Evolutionary conservation across 2,113 vertebrate genomes (phyloP), one percentile per base, ranked within the genome.

Genomic region (Hiodon alosoides): DNA sequence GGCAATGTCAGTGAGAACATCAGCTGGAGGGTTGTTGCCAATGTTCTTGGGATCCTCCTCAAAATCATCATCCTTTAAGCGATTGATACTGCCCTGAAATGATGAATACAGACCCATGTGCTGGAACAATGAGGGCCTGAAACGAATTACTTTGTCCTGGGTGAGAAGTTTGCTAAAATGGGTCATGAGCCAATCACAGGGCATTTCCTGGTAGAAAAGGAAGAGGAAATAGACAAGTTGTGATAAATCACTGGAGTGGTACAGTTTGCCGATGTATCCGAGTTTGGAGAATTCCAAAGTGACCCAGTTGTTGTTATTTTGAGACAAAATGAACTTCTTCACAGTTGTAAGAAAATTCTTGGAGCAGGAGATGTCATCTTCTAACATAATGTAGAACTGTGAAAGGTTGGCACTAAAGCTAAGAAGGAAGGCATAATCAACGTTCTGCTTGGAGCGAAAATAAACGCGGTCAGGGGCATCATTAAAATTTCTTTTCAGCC

Each of bases 121-220:
- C 79, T 93, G 88, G 82, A 97, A 96, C n/a, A 95, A 81, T 0
- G 94, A 94, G 0, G 93, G 90, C 10, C 83, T 91, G 78, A 96
- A 90, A 68, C 85, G 78, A 69, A 98, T 94, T 0, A 82, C 76
- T 0, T 90, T 82, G 10, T 83, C 90, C 75, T 97, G 95, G 46
- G 89, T 84, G 67, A 96, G 83, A 71, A 97, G 78, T 1, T 78
- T 80, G 70, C 86, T 83, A 74, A 97, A 97, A 67, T 95, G 90
- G 8, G 57, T 60, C 71, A 97, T 79, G 71, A 98, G 80, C 87
- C 92, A 92, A 78, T 96, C 94, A 0, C 92, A 94, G 0, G 94
- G 93, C 89, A 92, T 93, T 78, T 95, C 93, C 81, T 91, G 91
- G 78, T 92, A 94, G 85, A 96, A 97, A 31, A 96, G 89, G 66